Conservation (phyloP, 1,140 invertebrate genomes). For the Drosophila lacertosa region DNA sequence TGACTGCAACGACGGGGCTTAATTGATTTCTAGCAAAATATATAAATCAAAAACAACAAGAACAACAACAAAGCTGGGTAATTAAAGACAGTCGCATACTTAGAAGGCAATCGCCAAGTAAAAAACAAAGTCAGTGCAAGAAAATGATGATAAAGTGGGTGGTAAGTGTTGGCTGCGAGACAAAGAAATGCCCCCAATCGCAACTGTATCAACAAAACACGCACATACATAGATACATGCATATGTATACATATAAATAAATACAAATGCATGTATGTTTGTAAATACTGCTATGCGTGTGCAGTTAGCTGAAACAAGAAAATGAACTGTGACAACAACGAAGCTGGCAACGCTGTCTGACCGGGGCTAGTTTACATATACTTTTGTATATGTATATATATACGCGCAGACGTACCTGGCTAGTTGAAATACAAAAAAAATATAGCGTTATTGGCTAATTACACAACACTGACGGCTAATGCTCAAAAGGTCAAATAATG, state of each 20-base stretch:
- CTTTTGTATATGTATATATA: background rate
- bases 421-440: slow-evolving; percentile 2
- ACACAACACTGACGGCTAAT: slow-evolving; percentile 32
- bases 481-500: slow-evolving; percentile 7
- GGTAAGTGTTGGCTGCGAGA: slow-evolving; percentile 8
- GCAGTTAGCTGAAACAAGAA: slow-evolving; percentile 28
- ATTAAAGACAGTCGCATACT: slow-evolving; percentile 9
- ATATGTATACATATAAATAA: background rate
- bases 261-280: background rate
- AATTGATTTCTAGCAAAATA: slow-evolving; percentile 35
- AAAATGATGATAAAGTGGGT: slow-evolving; percentile 32
- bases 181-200: slow-evolving; percentile 27
- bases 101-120: background rate
- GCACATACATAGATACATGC: slow-evolving; percentile 2
- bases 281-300: slow-evolving; percentile 9
- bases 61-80: slow-evolving; percentile 6
- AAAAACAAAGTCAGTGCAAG: slow-evolving; percentile 33
- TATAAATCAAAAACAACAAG: background rate
- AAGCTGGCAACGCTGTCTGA: slow-evolving; percentile 14
- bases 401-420: background rate
- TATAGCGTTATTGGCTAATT: slow-evolving; percentile 31
- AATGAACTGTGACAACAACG: slow-evolving; percentile 33
- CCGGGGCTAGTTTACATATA: background rate
- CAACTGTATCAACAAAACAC: slow-evolving; percentile 43
- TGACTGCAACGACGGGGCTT: background rate